Conservation (phyloP, 2,113 vertebrate genomes). For the Pristiophorus japonicus region DNA sequence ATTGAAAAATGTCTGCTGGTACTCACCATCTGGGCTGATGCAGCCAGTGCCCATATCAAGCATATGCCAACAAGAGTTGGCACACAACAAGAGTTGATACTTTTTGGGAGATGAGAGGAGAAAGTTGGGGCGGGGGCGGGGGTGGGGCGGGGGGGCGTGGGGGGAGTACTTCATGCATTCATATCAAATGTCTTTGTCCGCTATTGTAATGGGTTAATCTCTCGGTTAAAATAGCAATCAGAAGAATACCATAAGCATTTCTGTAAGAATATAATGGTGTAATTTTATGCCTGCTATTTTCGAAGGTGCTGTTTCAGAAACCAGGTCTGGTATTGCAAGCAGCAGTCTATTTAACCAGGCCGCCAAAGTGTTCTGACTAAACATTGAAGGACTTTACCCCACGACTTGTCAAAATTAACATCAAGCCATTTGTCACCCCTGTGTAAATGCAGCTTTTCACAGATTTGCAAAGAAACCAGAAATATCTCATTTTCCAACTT, state of each 20-base stretch:
- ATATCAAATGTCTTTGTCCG: neutral
- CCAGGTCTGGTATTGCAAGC: neutral
- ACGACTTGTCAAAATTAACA: neutral
- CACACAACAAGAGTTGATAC: neutral
- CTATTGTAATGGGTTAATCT: neutral
- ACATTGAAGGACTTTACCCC: neutral
- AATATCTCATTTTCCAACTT: neutral
- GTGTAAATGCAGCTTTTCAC: neutral
- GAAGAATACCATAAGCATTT: neutral
- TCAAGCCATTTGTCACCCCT: constrained; percentile 1
- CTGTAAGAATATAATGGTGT: neutral
- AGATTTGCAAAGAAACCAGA: constrained; percentile 1
- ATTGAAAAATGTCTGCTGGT: neutral
- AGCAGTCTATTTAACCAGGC: neutral
- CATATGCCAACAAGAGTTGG: too few relatives aligned
- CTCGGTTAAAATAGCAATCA: neutral
- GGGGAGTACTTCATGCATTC: neutral
- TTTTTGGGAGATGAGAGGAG: neutral
- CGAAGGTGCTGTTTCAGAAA: neutral
- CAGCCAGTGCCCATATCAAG: neutral
- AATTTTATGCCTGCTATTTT: neutral
- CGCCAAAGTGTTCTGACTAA: neutral
- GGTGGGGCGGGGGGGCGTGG: neutral
- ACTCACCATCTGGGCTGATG: neutral
- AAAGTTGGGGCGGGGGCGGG: neutral